phyloP scores from a whole-genome alignment of 1,140 invertebrate species.

The Drosophila setifemur region DNA sequence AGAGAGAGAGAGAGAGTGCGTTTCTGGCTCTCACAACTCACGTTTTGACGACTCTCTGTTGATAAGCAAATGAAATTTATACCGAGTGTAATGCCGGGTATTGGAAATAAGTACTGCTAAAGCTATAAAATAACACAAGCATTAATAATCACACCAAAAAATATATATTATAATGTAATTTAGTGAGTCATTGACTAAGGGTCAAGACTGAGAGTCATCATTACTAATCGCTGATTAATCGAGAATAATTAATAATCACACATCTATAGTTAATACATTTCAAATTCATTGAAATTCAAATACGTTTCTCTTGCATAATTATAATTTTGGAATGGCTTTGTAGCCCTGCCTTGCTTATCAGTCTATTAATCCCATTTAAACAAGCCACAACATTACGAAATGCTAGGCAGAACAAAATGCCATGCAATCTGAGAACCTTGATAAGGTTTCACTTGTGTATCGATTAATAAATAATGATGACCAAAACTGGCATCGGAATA shows the following conservation, averaged over 20 bases:
- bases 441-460: constrained; percentile 27
- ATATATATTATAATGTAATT: too few relatives aligned
- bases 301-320: too few relatives aligned
- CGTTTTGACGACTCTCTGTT: neutral
- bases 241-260: too few relatives aligned
- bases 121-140: neutral
- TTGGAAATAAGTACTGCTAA: neutral
- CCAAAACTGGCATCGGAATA: neutral
- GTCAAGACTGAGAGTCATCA: too few relatives aligned
- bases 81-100: constrained; percentile 13
- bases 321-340: too few relatives aligned
- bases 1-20: neutral
- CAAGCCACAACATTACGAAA: constrained; percentile 14
- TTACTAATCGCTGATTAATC: too few relatives aligned
- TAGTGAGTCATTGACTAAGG: too few relatives aligned
- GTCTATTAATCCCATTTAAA: constrained; percentile 11
- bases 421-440: constrained; percentile 21
- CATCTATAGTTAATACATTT: too few relatives aligned
- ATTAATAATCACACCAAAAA: too few relatives aligned
- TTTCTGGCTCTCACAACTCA: neutral
- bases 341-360: constrained; percentile 5
- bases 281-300: too few relatives aligned
- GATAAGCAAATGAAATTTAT: constrained; percentile 36
- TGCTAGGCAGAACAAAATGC: constrained; percentile 1
- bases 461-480: constrained; percentile 22